phyloP scores from a whole-genome alignment of 2,888 invertebrate species.

The Tortricodes alternella region DNA sequence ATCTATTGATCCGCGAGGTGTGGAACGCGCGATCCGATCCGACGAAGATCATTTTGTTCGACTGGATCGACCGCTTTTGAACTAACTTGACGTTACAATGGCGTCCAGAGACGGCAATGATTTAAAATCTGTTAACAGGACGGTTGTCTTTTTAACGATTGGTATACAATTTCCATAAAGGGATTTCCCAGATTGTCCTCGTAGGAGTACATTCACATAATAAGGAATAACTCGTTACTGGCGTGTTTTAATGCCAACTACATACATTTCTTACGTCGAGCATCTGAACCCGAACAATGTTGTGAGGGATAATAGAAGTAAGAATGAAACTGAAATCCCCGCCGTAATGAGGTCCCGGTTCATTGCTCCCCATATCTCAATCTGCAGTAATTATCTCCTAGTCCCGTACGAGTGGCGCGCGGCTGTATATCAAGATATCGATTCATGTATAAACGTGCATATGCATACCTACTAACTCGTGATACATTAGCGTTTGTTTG shows the following conservation, averaged over 20 bases:
- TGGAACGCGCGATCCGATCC: constrained; percentile 74
- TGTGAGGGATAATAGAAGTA: constrained; percentile 53
- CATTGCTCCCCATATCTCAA: constrained; percentile 60
- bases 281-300: constrained; percentile 51
- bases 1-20: constrained; percentile 81
- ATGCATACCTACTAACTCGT: constrained; percentile 6
- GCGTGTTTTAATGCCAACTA: constrained; percentile 20
- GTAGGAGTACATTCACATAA: constrained; percentile 64
- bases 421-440: constrained; percentile 47
- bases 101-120: constrained; percentile 79
- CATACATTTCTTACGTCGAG: not conserved
- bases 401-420: constrained; percentile 45
- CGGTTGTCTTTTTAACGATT: constrained; percentile 82
- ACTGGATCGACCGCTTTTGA: constrained; percentile 79
- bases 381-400: constrained; percentile 65
- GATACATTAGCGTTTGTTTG: constrained; percentile 15
- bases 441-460: constrained; percentile 35
- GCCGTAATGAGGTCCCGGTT: constrained; percentile 57
- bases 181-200: constrained; percentile 74
- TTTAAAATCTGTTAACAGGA: constrained; percentile 83
- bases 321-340: constrained; percentile 61
- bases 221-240: constrained; percentile 60
- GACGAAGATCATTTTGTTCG: constrained; percentile 80
- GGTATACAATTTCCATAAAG: constrained; percentile 82
- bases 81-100: constrained; percentile 82